Base-by-base conservation (phyloP, 2,888 invertebrate genomes). In the Ariolimax columbianus region DNA sequence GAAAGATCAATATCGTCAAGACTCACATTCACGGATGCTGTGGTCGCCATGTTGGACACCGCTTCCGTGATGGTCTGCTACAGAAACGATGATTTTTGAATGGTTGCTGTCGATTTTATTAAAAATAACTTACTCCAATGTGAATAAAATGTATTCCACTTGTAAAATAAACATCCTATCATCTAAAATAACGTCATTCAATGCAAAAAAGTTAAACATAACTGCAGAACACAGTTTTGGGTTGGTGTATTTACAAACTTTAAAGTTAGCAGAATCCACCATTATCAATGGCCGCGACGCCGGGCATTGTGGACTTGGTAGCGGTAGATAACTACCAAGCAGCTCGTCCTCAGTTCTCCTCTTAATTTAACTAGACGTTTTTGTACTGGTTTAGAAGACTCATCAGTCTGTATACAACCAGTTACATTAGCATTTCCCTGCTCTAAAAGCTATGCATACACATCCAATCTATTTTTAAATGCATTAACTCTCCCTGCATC, bases 1-100 rank as follows among this genome's bases (percentile, higher is more conserved):
- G 98, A 97, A 95, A 99, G 96, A 96, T 99, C 99, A 96, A 99
- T 99, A 96, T 99, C 99, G 96, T 99, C 98, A 95, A 99, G 96
- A 95, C 98, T 98, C 88, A 93, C 93, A 88, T 94, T 93, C 80
- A 93, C 93, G 30, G 88, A 88, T 84, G 88, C 86, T 82, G 87
- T 86, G 78, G 89, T 88, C 87, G 88, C 88, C 88, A 87, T 88
- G 84, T 88, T 88, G 83, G 30, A 86, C 77, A 84, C 84, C 83
- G 86, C 86, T 85, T 86, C 82, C 82, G 75, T 72, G 86, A 85
- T 72, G 63, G 73, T 88, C 70, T 79, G 78, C 40, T 80, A 38
- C 70, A 17, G 40, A 38, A 40, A 40, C 26, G 83, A 38, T 82
- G 66, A 51, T 38, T n/a, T n/a, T n/a, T 55, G 55, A 19, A 23